A percentile compares a stretch with the other conserved stretches of the same genome.
Evolutionary conservation across 2,113 vertebrate genomes (phyloP).

Genomic region (Tyto alba): DNA sequence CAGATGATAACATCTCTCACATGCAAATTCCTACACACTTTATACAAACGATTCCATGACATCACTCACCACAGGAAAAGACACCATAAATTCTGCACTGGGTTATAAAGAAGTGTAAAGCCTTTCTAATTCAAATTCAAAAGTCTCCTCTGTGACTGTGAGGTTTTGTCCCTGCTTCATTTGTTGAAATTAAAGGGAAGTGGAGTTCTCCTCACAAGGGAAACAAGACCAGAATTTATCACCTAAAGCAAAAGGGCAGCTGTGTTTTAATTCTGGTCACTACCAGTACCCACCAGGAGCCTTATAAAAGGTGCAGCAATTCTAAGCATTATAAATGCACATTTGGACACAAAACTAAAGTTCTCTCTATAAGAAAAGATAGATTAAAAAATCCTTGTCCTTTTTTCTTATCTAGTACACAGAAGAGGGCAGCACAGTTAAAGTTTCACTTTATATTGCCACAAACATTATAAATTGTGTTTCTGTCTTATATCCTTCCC

Average conservation of each 20-base stretch:
- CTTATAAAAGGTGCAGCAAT: accelerated
- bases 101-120: not conserved
- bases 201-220: not conserved
- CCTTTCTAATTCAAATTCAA: not conserved
- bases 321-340: not conserved
- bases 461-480: not conserved
- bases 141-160: not conserved
- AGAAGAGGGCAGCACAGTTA: slow-evolving; percentile 42
- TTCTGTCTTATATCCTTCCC: not conserved
- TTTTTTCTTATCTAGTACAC: not conserved
- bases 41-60: not conserved
- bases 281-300: not conserved
- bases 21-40: not conserved
- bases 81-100: not conserved
- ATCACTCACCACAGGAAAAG: not conserved
- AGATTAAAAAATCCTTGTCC: not conserved
- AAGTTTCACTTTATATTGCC: not conserved
- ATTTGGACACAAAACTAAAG: not conserved
- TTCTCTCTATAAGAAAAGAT: not conserved
- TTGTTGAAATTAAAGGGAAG: not conserved
- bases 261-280: not conserved
- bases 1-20: not conserved
- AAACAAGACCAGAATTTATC: not conserved
- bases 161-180: not conserved
- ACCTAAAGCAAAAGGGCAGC: not conserved